These are phyloP conservation scores for Hetaerina americana DNA, from an alignment of 1,140 invertebrate genomes.

Conservation along the genomic window DNA sequence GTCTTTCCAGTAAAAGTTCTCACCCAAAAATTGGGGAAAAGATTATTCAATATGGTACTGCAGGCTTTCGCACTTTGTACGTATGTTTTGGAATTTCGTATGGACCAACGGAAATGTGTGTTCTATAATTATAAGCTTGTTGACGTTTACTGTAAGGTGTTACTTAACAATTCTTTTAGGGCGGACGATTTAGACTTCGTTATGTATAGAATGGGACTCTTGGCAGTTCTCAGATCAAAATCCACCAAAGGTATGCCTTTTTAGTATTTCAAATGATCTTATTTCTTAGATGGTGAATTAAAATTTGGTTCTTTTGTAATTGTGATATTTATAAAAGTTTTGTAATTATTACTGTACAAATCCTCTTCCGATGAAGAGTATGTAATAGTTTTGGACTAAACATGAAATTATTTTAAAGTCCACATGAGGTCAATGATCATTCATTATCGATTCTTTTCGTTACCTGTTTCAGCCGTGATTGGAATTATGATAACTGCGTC, in stretches of 20 bases:
- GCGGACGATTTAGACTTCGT: conserved; percentile 72
- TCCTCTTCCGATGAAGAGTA: too few relatives aligned
- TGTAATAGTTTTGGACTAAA: too few relatives aligned
- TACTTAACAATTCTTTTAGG: conserved; percentile 47
- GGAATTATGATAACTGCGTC: conserved; percentile 99
- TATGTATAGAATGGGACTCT: conserved; percentile 80
- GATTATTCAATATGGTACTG: conserved; percentile 51
- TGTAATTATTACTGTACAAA: not conserved
- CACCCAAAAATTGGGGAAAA: not conserved
- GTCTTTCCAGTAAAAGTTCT: not conserved
- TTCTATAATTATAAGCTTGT: too few relatives aligned
- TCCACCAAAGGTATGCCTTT: conserved; percentile 51
- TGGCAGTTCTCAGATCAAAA: conserved; percentile 77
- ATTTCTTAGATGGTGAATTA: not conserved
- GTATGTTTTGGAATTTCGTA: conserved; percentile 10
- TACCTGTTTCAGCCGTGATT: conserved; percentile 43
- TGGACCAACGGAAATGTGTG: too few relatives aligned
- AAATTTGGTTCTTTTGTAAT: not conserved
- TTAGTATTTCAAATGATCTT: conserved; percentile 4
- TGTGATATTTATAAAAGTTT: not conserved
- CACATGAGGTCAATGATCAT: too few relatives aligned
- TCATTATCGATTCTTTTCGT: conserved; percentile 15
- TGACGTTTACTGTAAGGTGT: too few relatives aligned
- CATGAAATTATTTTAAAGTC: too few relatives aligned
- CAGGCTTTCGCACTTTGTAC: conserved; percentile 54